phyloP scores from a whole-genome alignment of 2,113 vertebrate genomes.

The Phalacrocorax brasilianus region DNA sequence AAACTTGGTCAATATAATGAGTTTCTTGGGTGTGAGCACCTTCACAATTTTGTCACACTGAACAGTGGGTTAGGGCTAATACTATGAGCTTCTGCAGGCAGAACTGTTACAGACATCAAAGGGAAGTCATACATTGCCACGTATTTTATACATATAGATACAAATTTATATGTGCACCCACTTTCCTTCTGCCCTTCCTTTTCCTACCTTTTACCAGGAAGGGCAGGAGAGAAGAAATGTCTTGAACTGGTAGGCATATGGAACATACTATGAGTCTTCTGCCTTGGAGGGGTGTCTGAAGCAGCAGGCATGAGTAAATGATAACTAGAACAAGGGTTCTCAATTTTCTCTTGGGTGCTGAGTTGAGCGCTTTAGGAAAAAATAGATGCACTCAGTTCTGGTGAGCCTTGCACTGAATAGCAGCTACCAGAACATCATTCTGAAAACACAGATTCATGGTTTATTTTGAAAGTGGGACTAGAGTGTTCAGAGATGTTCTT shows the following conservation, averaged over 20 bases:
- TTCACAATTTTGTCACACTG: background rate
- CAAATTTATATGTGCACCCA: background rate
- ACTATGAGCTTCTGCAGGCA: background rate
- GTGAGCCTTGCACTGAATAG: background rate
- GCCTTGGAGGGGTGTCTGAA: background rate
- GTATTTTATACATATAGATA: background rate
- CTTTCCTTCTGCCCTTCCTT: background rate
- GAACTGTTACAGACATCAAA: background rate
- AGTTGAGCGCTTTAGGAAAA: background rate
- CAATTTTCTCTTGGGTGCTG: background rate
- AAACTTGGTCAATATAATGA: background rate
- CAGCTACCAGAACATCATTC: background rate
- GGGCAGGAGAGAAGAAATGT: background rate
- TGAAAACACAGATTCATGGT: background rate
- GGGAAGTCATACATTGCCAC: background rate
- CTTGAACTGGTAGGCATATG: background rate
- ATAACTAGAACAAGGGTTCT: background rate
- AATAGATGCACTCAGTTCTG: background rate
- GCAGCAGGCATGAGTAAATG: background rate
- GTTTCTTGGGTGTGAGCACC: background rate
- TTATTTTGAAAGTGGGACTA: background rate
- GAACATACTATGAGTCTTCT: background rate
- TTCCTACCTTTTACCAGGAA: background rate
- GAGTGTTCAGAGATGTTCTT: background rate
- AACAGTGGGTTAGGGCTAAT: rapidly evolving